These are phyloP conservation scores for Bergia sp. DNA, from an alignment of 92 coral and sea anemone species.

Conservation along the genomic window DNA sequence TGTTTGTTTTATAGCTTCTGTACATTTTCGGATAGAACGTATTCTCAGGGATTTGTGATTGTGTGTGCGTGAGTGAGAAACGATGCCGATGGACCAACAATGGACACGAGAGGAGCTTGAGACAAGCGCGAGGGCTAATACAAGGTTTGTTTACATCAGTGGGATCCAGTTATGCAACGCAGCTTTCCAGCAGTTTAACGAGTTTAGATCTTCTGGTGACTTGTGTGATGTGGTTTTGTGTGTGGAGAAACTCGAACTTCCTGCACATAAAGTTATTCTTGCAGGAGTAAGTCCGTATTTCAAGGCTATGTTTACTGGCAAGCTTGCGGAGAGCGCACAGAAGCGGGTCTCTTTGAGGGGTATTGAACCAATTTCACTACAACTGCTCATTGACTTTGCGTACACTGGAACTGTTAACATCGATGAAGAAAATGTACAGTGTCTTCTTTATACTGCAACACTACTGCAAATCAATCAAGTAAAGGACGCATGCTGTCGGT, in stretches of 20 bases:
- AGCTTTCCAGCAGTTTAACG: constrained; percentile 66
- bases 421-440: constrained; percentile 71
- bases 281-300: constrained; percentile 91
- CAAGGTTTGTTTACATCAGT: constrained; percentile 38
- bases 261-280: constrained; percentile 77
- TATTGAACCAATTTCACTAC: constrained; percentile 62
- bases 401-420: constrained; percentile 69
- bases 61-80: neutral
- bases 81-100: constrained; percentile 1
- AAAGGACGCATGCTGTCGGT: constrained; percentile 70
- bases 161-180: constrained; percentile 21
- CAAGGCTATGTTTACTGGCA: constrained; percentile 82
- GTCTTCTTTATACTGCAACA: constrained; percentile 67
- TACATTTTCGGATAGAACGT: neutral
- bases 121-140: neutral
- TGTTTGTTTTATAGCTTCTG: neutral
- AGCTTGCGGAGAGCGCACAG: constrained; percentile 68
- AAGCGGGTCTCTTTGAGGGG: constrained; percentile 57
- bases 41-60: neutral
- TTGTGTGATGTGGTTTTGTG: constrained; percentile 82
- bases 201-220: constrained; percentile 64
- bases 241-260: constrained; percentile 70
- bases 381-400: constrained; percentile 59
- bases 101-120: neutral
- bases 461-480: constrained; percentile 68